phyloP scores from a whole-genome alignment of 1,140 invertebrate genomes.

The Coenobita brevimanus region DNA sequence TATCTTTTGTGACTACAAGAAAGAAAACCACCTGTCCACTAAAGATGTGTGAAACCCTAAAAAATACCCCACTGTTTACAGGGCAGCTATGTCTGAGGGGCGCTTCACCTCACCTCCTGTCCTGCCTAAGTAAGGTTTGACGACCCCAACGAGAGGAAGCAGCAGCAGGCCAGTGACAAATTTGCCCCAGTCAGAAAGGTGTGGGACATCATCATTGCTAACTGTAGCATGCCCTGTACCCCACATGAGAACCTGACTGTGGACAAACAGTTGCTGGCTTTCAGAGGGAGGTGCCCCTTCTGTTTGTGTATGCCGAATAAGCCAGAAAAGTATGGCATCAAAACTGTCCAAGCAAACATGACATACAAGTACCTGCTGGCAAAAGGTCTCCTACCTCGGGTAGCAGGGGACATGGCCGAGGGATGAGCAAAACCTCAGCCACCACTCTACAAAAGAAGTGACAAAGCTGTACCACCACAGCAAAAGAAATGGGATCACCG shows the following conservation, averaged over 20 bases:
- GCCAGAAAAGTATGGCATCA: conserved; percentile 71
- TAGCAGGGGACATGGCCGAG: conserved; percentile 21
- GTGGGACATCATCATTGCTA: conserved; percentile 51
- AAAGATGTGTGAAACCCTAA: conserved; percentile 33
- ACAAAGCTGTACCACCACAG: conserved; percentile 37
- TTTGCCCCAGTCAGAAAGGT: too few species aligned
- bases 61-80: background rate
- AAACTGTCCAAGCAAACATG: conserved; percentile 66
- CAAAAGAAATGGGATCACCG: background rate
- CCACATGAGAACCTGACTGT: too few species aligned
- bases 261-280: conserved; percentile 71
- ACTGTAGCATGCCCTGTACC: conserved; percentile 25
- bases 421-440: conserved; percentile 25
- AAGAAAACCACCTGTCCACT: conserved; percentile 27
- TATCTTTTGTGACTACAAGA: conserved; percentile 29
- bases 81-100: conserved; percentile 34
- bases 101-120: conserved; percentile 24
- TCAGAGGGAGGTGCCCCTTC: conserved; percentile 70
- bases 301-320: conserved; percentile 71
- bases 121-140: conserved; percentile 70
- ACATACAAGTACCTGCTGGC: conserved; percentile 41
- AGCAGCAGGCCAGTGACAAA: conserved; percentile 61
- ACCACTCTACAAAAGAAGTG: conserved; percentile 52
- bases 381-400: conserved; percentile 62
- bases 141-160: conserved; percentile 60